Base-by-base conservation (phyloP, 2,888 invertebrate species). In the Thelaira solivaga region DNA sequence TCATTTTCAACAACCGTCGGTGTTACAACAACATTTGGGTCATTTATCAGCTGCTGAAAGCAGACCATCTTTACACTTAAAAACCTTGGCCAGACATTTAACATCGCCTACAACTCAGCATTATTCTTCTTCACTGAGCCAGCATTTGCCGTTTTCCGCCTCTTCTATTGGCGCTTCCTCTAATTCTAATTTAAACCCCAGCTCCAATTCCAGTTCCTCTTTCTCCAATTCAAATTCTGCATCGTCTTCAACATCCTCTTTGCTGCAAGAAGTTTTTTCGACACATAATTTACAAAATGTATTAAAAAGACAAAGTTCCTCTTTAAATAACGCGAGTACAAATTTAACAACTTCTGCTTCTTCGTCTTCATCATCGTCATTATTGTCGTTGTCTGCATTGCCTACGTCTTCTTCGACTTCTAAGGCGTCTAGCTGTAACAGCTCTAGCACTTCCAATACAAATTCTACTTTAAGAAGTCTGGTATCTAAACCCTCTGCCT, bases 11-110 rank as follows among this genome's bases (percentile, higher is more conserved):
- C 65, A 57, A 82, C 81, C 85, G 81, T 83, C 86, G 80, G 87
- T 87, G 81, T 85, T 86, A 84, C 86, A 86, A 83, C 86, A 86
- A 80, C 88, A 87, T 87, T 87, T 88, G 84, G 87, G 88, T 85
- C 88, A 88, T 84, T 86, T 86, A 81, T 85, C 86, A 81, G 11
- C 51, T 6, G 11, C 51, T 29, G 62, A 72, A 22, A 65, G n/a
- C n/a, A n/a, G 82, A 26, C 69, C 47, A 39, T 39, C 36, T 78
- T 82, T 68, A 22, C 57, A 64, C n/a, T n/a, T n/a, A n/a, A n/a
- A n/a, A 34, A 86, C 86, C 78, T 80, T 86, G 81, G 83, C 85
- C 53, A 86, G 85, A 80, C 87, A 85, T 83, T 84, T 86, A 81
- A 86, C 84, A 82, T 82, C 83, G 80, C 69, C 82, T 49, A 78